These are phyloP conservation scores for Ligdia adustata DNA, from an alignment of 2,888 invertebrate species.

Conservation along the genomic window DNA sequence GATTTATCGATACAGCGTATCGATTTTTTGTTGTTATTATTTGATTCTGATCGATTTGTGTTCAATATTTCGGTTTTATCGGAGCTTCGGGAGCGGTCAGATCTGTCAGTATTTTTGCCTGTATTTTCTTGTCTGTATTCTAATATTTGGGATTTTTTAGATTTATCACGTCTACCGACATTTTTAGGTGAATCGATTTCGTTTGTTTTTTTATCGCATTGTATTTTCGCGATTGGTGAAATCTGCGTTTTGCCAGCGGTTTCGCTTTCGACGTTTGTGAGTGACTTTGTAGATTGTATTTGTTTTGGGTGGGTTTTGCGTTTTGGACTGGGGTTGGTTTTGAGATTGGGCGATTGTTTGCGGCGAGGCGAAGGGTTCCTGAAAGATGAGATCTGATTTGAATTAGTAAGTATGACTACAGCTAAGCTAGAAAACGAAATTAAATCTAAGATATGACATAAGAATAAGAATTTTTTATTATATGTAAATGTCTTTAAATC, in stretches of 20 bases:
- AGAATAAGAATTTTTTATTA: too few species aligned
- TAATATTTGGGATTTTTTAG: too few species aligned
- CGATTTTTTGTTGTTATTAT: too few species aligned
- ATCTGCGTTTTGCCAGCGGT: conserved; percentile 15
- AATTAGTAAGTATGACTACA: too few species aligned
- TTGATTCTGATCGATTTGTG: too few species aligned
- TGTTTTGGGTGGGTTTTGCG: not conserved
- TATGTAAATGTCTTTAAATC: too few species aligned
- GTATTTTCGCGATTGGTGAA: conserved; percentile 37
- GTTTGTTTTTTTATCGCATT: conserved; percentile 33
- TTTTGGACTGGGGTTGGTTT: not conserved
- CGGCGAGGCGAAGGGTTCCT: not conserved
- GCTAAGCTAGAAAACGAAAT: too few species aligned
- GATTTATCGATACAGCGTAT: too few species aligned
- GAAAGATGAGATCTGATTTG: too few species aligned
- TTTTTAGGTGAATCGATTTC: conserved; percentile 9
- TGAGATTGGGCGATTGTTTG: not conserved
- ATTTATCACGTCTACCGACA: too few species aligned
- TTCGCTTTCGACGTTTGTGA: not conserved
- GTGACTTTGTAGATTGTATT: not conserved
- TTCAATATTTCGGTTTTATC: too few species aligned
- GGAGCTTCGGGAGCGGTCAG: not conserved
- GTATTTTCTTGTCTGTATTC: not conserved
- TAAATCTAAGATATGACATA: too few species aligned
- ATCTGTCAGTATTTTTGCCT: not conserved